Percentiles rank a stretch among this genome's conserved stretches.
These are phyloP conservation scores for Cylindroiulus punctatus DNA, from an alignment of 2,888 invertebrate genomes.

Conservation along the genomic window DNA sequence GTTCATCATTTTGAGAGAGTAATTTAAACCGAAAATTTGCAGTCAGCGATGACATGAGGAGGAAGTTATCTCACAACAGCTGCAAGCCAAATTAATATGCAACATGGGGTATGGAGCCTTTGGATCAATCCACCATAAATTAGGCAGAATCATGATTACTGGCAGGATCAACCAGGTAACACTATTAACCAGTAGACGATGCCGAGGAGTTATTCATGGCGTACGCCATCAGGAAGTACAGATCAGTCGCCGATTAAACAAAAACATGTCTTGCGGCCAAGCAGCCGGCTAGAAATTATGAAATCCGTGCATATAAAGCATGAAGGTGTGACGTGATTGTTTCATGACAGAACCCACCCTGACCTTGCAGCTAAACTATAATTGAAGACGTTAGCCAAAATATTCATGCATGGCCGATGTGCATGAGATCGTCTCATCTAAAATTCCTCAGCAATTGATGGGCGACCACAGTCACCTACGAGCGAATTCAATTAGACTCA, in stretches of 20 bases:
- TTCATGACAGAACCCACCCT: constrained; percentile 22
- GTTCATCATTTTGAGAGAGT: no score
- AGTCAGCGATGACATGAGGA: no score
- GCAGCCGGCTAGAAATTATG: constrained; percentile 27
- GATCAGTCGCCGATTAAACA: not conserved
- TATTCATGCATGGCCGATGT: constrained; percentile 25
- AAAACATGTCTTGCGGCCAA: constrained; percentile 30
- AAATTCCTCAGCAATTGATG: constrained; percentile 45
- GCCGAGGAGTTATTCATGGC: not conserved
- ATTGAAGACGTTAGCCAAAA: constrained; percentile 36
- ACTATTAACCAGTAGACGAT: not conserved
- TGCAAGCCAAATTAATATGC: no score
- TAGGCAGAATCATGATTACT: not conserved
- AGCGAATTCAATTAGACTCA: not conserved
- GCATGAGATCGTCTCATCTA: constrained; percentile 14
- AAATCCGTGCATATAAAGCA: constrained; percentile 45
- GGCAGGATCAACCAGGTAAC: not conserved
- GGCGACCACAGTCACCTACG: constrained; percentile 6
- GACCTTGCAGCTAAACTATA: constrained; percentile 47
- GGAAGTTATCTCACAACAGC: no score
- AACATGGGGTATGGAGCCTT: no score
- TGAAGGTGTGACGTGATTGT: constrained; percentile 31
- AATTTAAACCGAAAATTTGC: no score
- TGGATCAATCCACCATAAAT: no score
- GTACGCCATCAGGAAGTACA: not conserved